Percentiles rank a stretch among this genome's conserved stretches.
phyloP scores from a whole-genome alignment of 2,888 invertebrate species.

The Mellilla xanthometata region DNA sequence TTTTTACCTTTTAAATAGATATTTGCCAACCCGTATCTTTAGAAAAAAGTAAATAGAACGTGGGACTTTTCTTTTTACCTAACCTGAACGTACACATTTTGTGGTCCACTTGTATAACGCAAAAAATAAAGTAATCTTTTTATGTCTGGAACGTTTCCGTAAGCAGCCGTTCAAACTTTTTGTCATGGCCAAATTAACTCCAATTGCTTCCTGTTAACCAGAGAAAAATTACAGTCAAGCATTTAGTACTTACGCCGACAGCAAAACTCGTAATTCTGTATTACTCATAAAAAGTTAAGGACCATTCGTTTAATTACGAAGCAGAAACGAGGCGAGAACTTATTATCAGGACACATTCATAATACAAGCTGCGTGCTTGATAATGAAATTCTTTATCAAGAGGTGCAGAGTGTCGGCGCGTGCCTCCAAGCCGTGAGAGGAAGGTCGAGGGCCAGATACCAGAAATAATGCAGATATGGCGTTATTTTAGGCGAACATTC shows the following conservation, averaged over 20 bases:
- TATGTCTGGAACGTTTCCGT: too few relatives aligned
- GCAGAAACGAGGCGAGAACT: conserved; percentile 39
- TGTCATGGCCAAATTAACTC: too few relatives aligned
- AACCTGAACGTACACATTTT: too few relatives aligned
- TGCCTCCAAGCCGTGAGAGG: conserved; percentile 42
- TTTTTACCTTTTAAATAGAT: neutral
- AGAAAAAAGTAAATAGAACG: too few relatives aligned
- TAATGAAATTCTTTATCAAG: conserved; percentile 75
- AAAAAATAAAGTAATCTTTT: too few relatives aligned
- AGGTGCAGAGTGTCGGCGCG: conserved; percentile 59
- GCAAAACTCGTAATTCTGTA: neutral
- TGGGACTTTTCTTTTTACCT: too few relatives aligned
- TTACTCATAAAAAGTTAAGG: conserved; percentile 23
- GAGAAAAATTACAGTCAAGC: neutral
- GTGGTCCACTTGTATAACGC: too few relatives aligned
- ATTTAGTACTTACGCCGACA: neutral
- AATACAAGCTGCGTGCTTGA: conserved; percentile 49
- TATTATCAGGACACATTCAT: conserved; percentile 56
- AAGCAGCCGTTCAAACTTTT: too few relatives aligned
- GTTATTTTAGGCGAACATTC: conserved; percentile 26
- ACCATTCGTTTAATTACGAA: conserved; percentile 36
- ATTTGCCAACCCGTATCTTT: too few relatives aligned
- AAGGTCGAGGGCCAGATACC: conserved; percentile 38
- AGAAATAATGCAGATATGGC: conserved; percentile 20
- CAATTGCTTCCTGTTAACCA: neutral